Evolutionary conservation across 2,797 vertebrate species (phyloP).

Genomic region (Gobionotothen gibberifrons): DNA sequence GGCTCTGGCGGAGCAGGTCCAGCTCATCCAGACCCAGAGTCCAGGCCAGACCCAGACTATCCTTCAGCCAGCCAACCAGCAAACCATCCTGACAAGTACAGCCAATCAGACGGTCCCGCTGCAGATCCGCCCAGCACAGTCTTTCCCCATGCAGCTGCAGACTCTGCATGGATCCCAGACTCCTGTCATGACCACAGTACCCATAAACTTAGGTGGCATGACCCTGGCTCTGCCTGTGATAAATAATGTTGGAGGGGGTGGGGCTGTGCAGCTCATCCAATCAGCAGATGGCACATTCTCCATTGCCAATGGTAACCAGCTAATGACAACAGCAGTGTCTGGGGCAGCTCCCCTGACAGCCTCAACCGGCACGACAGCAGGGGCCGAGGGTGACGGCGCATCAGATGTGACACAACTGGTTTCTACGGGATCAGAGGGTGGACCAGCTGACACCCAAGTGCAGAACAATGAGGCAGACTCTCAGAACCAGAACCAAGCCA

Average conservation of each 20-base stretch:
- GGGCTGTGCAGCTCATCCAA: constrained; percentile 91
- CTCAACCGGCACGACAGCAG: constrained; percentile 82
- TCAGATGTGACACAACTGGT: constrained; percentile 88
- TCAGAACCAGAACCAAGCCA: constrained; percentile 89
- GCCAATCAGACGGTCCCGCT: constrained; percentile 95
- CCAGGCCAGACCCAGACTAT: constrained; percentile 89
- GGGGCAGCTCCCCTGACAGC: constrained; percentile 84
- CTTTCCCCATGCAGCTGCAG: constrained; percentile 95
- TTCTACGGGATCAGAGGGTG: constrained; percentile 73
- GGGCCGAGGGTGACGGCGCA: constrained; percentile 85
- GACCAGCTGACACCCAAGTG: constrained; percentile 82
- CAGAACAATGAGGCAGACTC: constrained; percentile 83
- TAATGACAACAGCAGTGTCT: constrained; percentile 88
- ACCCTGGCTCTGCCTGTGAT: constrained; percentile 96
- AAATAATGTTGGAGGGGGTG: constrained; percentile 90
- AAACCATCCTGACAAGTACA: constrained; percentile 91
- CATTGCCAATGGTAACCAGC: constrained; percentile 93
- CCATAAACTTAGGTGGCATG: constrained; percentile 97
- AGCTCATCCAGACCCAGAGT: constrained; percentile 93
- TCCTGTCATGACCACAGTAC: constrained; percentile 95
- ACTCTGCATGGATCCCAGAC: constrained; percentile 93
- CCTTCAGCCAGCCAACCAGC: constrained; percentile 83
- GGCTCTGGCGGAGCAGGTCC: constrained; percentile 90
- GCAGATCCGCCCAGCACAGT: constrained; percentile 95
- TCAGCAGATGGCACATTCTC: constrained; percentile 90